Evolutionary conservation across 2,888 invertebrate species (phyloP), one percentile per base, ranked within the genome.

Genomic region (Osmoderma eremita): DNA sequence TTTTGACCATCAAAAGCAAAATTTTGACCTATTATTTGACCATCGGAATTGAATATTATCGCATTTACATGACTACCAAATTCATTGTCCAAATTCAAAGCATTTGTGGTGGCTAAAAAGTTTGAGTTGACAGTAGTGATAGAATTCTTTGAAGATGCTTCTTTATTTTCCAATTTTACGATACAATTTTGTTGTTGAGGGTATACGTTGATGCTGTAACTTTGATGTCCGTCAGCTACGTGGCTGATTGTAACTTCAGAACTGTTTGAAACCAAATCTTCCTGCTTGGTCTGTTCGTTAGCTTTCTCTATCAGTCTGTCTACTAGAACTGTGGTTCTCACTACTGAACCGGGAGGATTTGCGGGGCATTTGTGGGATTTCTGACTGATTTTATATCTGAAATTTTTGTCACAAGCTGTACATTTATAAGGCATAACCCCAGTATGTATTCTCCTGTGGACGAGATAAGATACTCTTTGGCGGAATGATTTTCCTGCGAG

Each of bases 351-450:
- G 36, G 88, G 86, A 63, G 88, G 86, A 76, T 88, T 88, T 2
- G 84, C 84, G 67, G 87, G 85, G 77, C 93, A 94, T 82, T 93
- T 93, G 76, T 94, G 93, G 2, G 92, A 93, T 76, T 92, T 86
- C 79, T 92, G 91, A 61, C 93, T 93, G 8, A 93, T 92, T 86
- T 94, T 94, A 75, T 94, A 94, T 67, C 94, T 87, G 79, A 94
- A 94, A 77, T 86, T 90, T 84, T 92, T 93, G 62, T 91, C 87
- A 78, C 94, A 94, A 5, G 88, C 87, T 48, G 90, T 89, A 77
- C 94, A 94, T 80, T 90, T 91, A 77, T 94, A 94, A 0, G 94
- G 94, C 92, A 93, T 92, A 0, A 88, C 92, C 36, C 93, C 94
- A 0, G 93, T 91, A 75, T 94, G 93, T 73, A 93, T 94, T 71